Evolutionary conservation across 2,113 vertebrate genomes (phyloP).

Genomic region (Mandrillus leucophaeus): DNA sequence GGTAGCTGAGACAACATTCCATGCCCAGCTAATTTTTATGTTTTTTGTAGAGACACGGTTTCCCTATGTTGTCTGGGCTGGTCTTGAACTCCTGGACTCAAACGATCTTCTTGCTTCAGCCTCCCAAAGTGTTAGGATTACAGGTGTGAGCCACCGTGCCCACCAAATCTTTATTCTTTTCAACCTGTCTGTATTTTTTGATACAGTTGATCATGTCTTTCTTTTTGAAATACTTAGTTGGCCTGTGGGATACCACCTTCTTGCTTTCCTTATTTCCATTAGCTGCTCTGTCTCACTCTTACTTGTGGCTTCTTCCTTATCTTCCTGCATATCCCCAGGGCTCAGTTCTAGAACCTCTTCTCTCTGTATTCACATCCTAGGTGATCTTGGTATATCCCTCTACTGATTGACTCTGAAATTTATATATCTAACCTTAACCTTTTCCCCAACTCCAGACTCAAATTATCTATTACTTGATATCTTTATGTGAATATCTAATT

Average conservation of each 20-base stretch:
- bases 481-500: background rate
- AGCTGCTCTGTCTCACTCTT: background rate
- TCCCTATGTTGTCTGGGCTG: too few species aligned
- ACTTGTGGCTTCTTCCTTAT: background rate
- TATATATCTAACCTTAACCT: background rate
- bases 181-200: background rate
- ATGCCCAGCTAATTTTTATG: too few species aligned
- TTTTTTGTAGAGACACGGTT: too few species aligned
- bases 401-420: background rate
- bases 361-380: background rate
- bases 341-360: background rate
- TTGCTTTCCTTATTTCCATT: background rate
- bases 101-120: too few species aligned
- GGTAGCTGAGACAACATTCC: too few species aligned
- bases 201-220: background rate
- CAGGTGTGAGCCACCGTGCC: too few species aligned
- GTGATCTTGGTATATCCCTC: background rate
- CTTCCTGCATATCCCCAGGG: background rate
- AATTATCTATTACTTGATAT: background rate
- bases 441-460: background rate
- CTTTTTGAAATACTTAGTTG: conserved; percentile 1
- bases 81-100: too few species aligned
- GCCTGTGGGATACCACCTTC: background rate
- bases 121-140: too few species aligned
- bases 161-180: conserved; percentile 14